Evolutionary conservation across 2,797 vertebrate genomes (phyloP), one percentile per base, ranked within the genome.

Genomic region (Bradypus variegatus): DNA sequence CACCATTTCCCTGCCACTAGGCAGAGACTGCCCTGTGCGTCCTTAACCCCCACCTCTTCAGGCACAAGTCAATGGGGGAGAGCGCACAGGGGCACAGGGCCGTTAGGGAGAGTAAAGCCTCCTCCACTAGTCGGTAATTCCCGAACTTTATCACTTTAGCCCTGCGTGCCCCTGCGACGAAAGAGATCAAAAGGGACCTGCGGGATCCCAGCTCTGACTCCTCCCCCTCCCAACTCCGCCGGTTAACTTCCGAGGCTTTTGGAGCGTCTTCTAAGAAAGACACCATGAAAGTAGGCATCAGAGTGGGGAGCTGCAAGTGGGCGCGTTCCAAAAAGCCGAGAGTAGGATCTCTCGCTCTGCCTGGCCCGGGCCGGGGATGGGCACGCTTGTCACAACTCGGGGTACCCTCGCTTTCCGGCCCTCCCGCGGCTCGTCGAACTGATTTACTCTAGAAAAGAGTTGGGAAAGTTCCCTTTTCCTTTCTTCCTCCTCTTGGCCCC

Each of bases 401-500:
- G 33, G 38, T 53, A 45, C 55, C 15, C 75, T 72, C n/a, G 50
- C 50, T 50, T 50, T 50, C 14, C 21, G 1, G 55, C 65, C 53
- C 91, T 86, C 84, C 64, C 41, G 8, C 0, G 38, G 36, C 14
- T 1, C 36, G 62, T 53, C n/a, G 70, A 14, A 72, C 80, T 0
- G 21, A 29, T 75, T 91, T 70, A 62, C 38, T 91, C 89, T 45
- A 36, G 45, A 79, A 31, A 29, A 62, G 6, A 72, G 21, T 80
- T 77, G 48, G 58, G 89, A 70, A 64, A 62, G 89, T n/a, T 41
- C 25, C 76, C 14, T 18, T 75, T 58, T 88, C 67, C 87, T 83
- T 55, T 15, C 6, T 48, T 18, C 2, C 65, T 27, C 38, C 55
- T 21, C 16, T 41, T 27, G 18, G 15, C 23, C 12, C 65, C 5